Evolutionary conservation across 2,888 invertebrate genomes (phyloP).

Genomic region (Phyllotreta striolata): DNA sequence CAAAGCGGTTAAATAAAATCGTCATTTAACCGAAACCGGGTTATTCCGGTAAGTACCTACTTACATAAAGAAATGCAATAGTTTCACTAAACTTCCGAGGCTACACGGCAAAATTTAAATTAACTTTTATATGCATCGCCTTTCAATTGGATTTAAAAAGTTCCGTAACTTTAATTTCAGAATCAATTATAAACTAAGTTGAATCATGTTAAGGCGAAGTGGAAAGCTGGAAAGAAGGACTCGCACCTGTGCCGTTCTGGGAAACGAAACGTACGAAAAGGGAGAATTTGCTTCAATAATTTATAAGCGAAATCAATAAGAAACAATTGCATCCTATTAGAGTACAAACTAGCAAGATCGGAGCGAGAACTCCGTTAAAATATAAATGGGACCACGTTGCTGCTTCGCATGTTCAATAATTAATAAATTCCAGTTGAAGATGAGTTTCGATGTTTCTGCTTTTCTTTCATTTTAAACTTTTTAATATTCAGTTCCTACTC

Average conservation of each 20-base stretch:
- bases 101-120: no score
- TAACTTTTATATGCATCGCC: slow-evolving; percentile 2
- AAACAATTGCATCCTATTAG: slow-evolving; percentile 49
- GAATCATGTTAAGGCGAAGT: slow-evolving; percentile 3
- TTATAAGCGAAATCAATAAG: slow-evolving; percentile 45
- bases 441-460: slow-evolving; percentile 16
- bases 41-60: no score
- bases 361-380: slow-evolving; percentile 48
- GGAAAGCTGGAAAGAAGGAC: slow-evolving; percentile 5
- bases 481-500: no score
- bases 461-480: background rate
- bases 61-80: no score
- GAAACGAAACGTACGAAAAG: slow-evolving; percentile 32
- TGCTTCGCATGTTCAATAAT: slow-evolving; percentile 46
- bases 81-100: no score
- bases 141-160: background rate
- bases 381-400: slow-evolving; percentile 48
- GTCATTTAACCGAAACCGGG: no score
- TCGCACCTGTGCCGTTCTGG: slow-evolving; percentile 37
- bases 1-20: no score
- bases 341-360: slow-evolving; percentile 42
- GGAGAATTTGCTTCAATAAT: slow-evolving; percentile 42
- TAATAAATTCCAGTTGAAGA: slow-evolving; percentile 38
- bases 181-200: slow-evolving; percentile 21
- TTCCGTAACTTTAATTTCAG: slow-evolving; percentile 11